These are phyloP conservation scores for Ceryle rudis DNA, from an alignment of 2,797 vertebrate genomes.

Conservation along the genomic window DNA sequence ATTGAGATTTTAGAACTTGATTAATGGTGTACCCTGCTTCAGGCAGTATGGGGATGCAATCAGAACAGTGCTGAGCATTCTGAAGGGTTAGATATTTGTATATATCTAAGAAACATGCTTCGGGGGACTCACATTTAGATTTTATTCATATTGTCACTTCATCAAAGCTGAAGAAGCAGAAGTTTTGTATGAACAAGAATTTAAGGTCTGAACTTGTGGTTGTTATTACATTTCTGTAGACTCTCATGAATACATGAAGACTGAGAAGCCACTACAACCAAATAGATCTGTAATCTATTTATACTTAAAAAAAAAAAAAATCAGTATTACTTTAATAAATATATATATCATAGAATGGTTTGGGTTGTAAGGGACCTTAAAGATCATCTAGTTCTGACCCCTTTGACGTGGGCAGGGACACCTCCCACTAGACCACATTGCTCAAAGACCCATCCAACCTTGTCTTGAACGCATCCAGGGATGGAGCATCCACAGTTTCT, in stretches of 20 bases:
- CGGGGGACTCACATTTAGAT: neutral
- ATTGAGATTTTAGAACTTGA: neutral
- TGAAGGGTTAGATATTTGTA: neutral
- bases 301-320: neutral
- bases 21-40: neutral
- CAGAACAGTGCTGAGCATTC: neutral
- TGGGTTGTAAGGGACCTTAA: too few species aligned
- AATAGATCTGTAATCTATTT: neutral
- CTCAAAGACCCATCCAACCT: too few species aligned
- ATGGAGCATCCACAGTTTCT: too few species aligned
- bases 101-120: neutral
- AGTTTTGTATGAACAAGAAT: neutral
- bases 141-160: neutral
- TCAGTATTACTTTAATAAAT: too few species aligned
- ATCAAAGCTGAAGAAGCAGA: neutral
- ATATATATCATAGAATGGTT: too few species aligned
- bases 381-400: too few species aligned
- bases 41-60: neutral
- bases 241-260: too few species aligned
- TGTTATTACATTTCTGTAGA: too few species aligned
- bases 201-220: neutral
- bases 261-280: neutral
- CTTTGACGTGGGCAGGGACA: too few species aligned
- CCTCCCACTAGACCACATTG: too few species aligned
- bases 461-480: too few species aligned